Conservation (phyloP, 2,888 invertebrate genomes). For the Yponomeuta malinellus region DNA sequence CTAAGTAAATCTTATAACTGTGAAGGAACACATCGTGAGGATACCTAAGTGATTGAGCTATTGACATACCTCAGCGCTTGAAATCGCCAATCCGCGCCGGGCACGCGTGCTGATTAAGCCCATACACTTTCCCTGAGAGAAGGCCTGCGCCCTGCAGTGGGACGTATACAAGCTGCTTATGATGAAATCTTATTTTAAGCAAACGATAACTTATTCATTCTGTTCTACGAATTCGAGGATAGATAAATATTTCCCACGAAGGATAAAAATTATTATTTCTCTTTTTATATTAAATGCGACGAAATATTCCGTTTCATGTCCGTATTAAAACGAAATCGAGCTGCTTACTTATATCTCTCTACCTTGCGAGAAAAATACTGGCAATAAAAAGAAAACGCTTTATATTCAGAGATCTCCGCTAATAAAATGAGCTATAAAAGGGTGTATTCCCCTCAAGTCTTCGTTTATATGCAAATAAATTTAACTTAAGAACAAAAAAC, state of each 20-base stretch:
- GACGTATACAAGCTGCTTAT: no score
- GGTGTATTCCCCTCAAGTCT: neutral
- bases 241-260: neutral
- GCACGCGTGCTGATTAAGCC: no score
- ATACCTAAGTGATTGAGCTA: no score
- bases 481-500: neutral
- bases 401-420: neutral
- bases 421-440: constrained; percentile 2
- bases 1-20: no score
- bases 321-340: neutral
- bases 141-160: no score
- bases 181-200: no score
- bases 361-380: neutral
- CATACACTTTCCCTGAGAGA: no score
- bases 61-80: no score
- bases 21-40: no score
- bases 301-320: neutral
- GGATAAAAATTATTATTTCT: no score
- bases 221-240: neutral
- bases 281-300: neutral
- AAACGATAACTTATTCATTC: no score
- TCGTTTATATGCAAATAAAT: neutral
- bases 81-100: no score
- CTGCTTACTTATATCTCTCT: neutral
- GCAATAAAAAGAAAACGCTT: neutral